Evolutionary conservation across 2,888 invertebrate species (phyloP).

Genomic region (Protophormia terraenovae): DNA sequence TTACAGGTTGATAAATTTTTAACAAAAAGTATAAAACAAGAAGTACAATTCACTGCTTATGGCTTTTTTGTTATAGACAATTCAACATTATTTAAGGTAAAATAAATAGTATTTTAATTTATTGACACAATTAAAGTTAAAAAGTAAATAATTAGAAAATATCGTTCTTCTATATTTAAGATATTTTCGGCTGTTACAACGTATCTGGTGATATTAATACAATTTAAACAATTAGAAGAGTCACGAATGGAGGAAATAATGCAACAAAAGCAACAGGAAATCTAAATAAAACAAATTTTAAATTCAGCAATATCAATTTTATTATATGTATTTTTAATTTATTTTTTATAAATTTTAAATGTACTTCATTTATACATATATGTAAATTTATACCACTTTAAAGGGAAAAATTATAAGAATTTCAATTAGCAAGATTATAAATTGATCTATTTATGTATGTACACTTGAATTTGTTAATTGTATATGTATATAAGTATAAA

Average conservation of each 20-base stretch:
- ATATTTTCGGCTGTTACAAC: constrained; percentile 81
- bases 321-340: constrained; percentile 14
- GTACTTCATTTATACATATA: background rate
- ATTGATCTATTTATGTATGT: constrained; percentile 29
- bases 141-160: background rate
- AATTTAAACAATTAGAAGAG: constrained; percentile 80
- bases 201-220: constrained; percentile 80
- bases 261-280: background rate
- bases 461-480: constrained; percentile 9
- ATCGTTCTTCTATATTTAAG: constrained; percentile 67
- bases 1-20: constrained; percentile 79
- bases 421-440: background rate
- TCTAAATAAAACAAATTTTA: background rate
- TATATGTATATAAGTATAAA: background rate
- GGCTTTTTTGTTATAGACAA: constrained; percentile 80
- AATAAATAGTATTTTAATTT: background rate
- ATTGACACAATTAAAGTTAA: too few relatives aligned
- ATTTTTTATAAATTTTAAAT: background rate
- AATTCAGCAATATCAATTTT: background rate
- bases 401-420: background rate
- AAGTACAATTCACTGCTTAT: constrained; percentile 79
- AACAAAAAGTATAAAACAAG: constrained; percentile 80
- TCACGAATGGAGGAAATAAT: constrained; percentile 74
- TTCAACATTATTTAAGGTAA: constrained; percentile 80
- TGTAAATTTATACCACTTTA: background rate